A percentile compares a stretch with the other conserved stretches of the same genome.
Conservation (phyloP, 2,888 invertebrate genomes). For the Caenorhabditis afra region DNA sequence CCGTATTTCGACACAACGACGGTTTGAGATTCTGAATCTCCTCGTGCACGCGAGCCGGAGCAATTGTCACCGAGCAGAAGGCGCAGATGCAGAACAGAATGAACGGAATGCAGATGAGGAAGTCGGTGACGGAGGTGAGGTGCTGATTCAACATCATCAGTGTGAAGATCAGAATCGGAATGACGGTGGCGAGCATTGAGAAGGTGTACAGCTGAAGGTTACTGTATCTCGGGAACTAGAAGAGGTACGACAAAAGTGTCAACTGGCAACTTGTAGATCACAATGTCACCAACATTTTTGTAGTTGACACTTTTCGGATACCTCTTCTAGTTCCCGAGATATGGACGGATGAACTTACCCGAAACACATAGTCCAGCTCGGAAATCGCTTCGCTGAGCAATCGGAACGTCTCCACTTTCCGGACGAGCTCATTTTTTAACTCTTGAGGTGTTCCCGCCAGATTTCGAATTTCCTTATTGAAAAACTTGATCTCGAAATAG, state of each 20-base stretch:
- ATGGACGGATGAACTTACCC: slow-evolving; percentile 12
- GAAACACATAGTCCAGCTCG: slow-evolving; percentile 55
- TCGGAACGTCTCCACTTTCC: slow-evolving; percentile 53
- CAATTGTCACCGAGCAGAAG: slow-evolving; percentile 60
- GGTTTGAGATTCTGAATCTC: slow-evolving; percentile 81
- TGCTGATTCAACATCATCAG: slow-evolving; percentile 63
- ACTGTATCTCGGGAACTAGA: not conserved
- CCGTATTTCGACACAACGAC: slow-evolving; percentile 57
- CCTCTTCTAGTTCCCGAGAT: too few relatives aligned
- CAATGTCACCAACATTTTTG: too few relatives aligned
- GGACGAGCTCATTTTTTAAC: slow-evolving; percentile 42
- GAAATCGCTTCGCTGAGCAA: slow-evolving; percentile 49
- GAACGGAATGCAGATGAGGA: slow-evolving; percentile 57
- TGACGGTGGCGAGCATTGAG: slow-evolving; percentile 47
- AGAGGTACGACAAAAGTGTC: too few relatives aligned
- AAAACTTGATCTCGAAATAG: slow-evolving; percentile 51
- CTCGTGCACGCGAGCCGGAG: slow-evolving; percentile 61
- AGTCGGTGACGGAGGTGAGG: slow-evolving; percentile 50
- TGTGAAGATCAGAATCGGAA: slow-evolving; percentile 51
- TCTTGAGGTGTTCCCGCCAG: slow-evolving; percentile 27
- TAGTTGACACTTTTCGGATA: too few relatives aligned
- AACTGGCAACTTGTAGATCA: too few relatives aligned
- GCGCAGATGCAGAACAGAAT: slow-evolving; percentile 58
- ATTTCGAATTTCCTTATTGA: slow-evolving; percentile 50
- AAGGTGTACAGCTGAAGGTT: slow-evolving; percentile 59